A percentile compares a stretch with the other conserved stretches of the same genome.
Evolutionary conservation across 1,140 invertebrate genomes (phyloP).

Genomic region (Cyclina sinensis): DNA sequence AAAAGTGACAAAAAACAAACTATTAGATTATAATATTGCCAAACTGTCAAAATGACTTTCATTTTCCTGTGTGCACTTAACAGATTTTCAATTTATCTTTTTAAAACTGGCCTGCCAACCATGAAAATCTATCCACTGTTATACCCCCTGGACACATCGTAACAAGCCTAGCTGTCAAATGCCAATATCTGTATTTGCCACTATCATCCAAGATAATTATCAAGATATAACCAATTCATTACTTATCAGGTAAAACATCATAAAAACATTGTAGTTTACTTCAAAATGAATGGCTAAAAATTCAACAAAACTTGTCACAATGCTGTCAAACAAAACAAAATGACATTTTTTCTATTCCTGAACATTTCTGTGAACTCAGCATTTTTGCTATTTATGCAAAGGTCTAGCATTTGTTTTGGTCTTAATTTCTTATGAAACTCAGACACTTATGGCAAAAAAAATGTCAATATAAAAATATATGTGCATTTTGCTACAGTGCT

Average conservation of each 20-base stretch:
- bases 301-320: constrained; percentile 7
- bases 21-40: background rate
- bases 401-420: too few relatives aligned
- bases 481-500: too few relatives aligned
- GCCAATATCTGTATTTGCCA: constrained; percentile 23
- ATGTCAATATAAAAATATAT: too few relatives aligned
- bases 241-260: constrained; percentile 17
- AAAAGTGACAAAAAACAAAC: background rate
- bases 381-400: too few relatives aligned
- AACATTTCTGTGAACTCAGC: background rate
- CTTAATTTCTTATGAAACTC: too few relatives aligned
- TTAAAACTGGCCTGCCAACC: background rate
- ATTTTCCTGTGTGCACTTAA: too few relatives aligned
- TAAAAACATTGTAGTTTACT: constrained; percentile 18
- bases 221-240: constrained; percentile 15
- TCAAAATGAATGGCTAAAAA: background rate
- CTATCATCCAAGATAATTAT: constrained; percentile 22
- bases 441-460: too few relatives aligned
- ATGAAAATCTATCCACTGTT: constrained; percentile 14
- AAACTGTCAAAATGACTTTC: constrained; percentile 36
- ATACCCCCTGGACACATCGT: constrained; percentile 29
- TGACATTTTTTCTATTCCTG: background rate
- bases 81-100: too few relatives aligned
- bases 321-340: background rate
- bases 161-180: constrained; percentile 32